Evolutionary conservation across 2,113 vertebrate genomes (phyloP).

Genomic region (Emydocephalus ijimae): DNA sequence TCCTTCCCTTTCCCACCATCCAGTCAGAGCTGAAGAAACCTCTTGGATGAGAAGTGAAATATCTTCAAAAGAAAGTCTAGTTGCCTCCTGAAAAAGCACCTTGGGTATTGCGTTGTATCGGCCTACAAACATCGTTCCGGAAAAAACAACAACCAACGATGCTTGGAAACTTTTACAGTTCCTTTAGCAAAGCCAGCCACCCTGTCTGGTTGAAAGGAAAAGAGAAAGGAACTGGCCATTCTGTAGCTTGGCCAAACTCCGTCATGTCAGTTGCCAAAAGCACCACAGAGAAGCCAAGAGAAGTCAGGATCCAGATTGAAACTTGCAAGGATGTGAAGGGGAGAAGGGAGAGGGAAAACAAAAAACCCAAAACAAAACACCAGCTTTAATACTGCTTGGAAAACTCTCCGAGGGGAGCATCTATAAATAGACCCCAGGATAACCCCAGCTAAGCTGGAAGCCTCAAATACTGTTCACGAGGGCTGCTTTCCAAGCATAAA

Average conservation of each 20-base stretch:
- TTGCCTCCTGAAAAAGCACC: too few species aligned
- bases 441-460: constrained; percentile 54
- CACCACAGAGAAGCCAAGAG: not conserved
- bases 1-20: too few species aligned
- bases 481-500: constrained; percentile 41
- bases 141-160: not conserved
- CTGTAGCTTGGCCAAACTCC: constrained; percentile 20
- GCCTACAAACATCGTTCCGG: constrained; percentile 1
- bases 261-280: not conserved
- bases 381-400: not conserved
- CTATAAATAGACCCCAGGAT: constrained; percentile 66
- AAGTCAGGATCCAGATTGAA: not conserved
- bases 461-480: constrained; percentile 43
- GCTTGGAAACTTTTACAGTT: not conserved
- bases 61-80: too few species aligned
- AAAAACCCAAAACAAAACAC: not conserved
- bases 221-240: fast-evolving
- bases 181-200: constrained; percentile 28
- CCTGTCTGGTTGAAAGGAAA: constrained; percentile 11
- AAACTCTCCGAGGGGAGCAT: constrained; percentile 26
- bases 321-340: not conserved
- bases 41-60: too few species aligned
- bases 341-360: not conserved
- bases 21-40: too few species aligned
- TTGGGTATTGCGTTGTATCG: fast-evolving